Percentiles rank a stretch among this genome's conserved stretches.
Conservation (phyloP, 2,888 invertebrate genomes). For the Dorcus hopei region DNA sequence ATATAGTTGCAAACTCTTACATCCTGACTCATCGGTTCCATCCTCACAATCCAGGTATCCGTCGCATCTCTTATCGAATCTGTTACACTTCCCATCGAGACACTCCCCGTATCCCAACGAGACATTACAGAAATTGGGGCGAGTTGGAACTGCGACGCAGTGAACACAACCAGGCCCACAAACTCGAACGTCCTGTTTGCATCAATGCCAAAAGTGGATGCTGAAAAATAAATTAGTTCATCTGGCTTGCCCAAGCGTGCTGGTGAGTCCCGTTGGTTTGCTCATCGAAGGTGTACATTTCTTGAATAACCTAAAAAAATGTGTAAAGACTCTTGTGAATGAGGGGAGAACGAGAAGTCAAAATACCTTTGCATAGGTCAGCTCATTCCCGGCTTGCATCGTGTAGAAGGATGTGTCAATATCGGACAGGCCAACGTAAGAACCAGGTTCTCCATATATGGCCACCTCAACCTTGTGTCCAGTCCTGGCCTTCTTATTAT, state of each 20-base stretch:
- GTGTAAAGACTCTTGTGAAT: not conserved
- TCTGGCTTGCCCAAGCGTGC: constrained; percentile 85
- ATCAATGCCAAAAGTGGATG: constrained; percentile 88
- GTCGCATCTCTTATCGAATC: constrained; percentile 74
- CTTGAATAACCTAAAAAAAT: constrained; percentile 64
- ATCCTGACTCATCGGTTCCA: constrained; percentile 80
- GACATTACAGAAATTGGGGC: constrained; percentile 67
- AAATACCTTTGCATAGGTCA: constrained; percentile 76
- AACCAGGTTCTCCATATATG: constrained; percentile 89
- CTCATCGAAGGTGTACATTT: constrained; percentile 86
- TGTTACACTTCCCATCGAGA: constrained; percentile 77
- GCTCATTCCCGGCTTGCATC: constrained; percentile 90
- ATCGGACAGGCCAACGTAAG: constrained; percentile 89
- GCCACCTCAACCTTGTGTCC: constrained; percentile 92
- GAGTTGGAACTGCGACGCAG: constrained; percentile 73
- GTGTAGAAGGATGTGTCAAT: constrained; percentile 86
- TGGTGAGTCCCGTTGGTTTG: constrained; percentile 79
- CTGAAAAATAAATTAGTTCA: constrained; percentile 80
- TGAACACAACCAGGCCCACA: constrained; percentile 84
- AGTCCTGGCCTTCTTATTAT: constrained; percentile 90
- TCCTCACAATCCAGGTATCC: constrained; percentile 75
- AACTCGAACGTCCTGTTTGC: constrained; percentile 92
- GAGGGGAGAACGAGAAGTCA: not conserved
- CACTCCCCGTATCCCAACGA: constrained; percentile 73
- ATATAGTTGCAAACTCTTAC: constrained; percentile 46